Conservation (phyloP, 2,113 vertebrate genomes). For the Canis aureus region DNA sequence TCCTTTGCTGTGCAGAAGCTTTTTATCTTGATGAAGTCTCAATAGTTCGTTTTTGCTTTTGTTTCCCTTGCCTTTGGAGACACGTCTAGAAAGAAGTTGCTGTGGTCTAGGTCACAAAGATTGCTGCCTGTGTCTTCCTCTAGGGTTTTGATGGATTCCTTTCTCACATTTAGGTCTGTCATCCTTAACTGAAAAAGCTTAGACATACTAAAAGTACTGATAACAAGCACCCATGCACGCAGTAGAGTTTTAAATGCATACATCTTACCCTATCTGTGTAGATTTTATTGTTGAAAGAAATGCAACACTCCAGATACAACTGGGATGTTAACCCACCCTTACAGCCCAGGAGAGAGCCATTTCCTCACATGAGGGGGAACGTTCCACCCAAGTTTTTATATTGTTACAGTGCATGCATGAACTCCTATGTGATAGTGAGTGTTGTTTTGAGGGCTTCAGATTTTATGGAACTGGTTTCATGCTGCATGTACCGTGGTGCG, state of each 20-base stretch:
- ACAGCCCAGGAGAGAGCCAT: not conserved
- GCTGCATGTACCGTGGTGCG: too few species aligned
- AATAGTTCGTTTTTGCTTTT: too few species aligned
- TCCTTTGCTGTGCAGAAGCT: too few species aligned
- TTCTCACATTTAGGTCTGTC: not conserved
- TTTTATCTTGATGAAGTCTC: too few species aligned
- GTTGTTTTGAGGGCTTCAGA: not conserved
- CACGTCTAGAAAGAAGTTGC: too few species aligned
- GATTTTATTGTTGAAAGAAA: not conserved
- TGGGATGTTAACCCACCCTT: not conserved
- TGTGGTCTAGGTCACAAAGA: too few species aligned
- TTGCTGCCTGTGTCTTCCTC: too few species aligned
- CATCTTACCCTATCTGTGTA: not conserved
- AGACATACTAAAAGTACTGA: not conserved
- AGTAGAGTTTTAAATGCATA: not conserved
- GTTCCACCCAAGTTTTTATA: not conserved
- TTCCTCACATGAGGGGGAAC: not conserved
- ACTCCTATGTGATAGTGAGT: fast-evolving
- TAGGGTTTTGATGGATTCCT: not conserved
- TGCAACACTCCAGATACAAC: not conserved
- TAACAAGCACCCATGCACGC: not conserved
- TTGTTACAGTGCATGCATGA: fast-evolving
- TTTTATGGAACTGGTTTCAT: not conserved
- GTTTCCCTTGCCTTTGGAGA: too few species aligned
- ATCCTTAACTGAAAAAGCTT: not conserved